These are phyloP conservation scores for Brienomyrus brachyistius DNA, from an alignment of 2,113 vertebrate species.

Conservation along the genomic window DNA sequence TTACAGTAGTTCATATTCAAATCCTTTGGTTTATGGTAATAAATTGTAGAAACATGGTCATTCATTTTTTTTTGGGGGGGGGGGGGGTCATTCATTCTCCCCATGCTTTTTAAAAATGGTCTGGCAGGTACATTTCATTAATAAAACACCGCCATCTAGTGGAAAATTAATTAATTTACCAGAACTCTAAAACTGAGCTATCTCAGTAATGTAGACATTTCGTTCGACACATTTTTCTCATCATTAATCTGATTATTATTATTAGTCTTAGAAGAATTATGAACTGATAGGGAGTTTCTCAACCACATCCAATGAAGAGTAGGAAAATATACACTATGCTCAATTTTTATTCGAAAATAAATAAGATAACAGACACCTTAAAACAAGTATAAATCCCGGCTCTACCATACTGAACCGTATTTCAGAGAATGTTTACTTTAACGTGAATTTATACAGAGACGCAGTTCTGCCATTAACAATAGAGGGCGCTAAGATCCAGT, in stretches of 20 bases:
- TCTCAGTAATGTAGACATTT: neutral
- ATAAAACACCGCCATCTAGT: slow-evolving; percentile 18
- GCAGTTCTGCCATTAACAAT: neutral
- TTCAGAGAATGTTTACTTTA: neutral
- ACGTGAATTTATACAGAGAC: neutral
- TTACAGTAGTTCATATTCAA: neutral
- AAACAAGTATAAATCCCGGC: neutral
- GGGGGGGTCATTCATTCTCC: neutral
- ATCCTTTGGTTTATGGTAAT: neutral
- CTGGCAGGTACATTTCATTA: neutral
- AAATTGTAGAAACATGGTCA: neutral
- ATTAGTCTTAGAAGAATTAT: neutral
- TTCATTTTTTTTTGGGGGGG: neutral
- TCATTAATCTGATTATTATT: neutral
- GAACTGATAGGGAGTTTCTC: neutral
- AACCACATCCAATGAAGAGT: neutral
- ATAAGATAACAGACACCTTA: neutral
- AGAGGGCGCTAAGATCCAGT: neutral
- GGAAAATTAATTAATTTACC: neutral
- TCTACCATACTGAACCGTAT: neutral
- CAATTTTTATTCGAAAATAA: neutral
- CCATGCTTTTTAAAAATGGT: neutral
- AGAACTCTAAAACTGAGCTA: neutral
- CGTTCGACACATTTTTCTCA: neutral
- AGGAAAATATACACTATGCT: neutral